Evolutionary conservation across 2,797 vertebrate species (phyloP).

Genomic region (Phoebastria nigripes): DNA sequence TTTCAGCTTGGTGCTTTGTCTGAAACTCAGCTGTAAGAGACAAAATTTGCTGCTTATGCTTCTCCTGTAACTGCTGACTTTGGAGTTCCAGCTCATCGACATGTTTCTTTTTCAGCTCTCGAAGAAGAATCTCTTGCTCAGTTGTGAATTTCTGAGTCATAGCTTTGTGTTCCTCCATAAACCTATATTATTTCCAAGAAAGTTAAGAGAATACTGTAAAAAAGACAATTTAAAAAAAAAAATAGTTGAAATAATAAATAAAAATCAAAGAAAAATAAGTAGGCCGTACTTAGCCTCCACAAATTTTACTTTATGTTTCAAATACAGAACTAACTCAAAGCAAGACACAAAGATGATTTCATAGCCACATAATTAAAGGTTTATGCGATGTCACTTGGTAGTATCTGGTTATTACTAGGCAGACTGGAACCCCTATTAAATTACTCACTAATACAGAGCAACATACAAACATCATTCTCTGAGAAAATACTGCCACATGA

Average conservation of each 20-base stretch:
- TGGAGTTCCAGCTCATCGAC: conserved; percentile 62
- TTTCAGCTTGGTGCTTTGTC: conserved; percentile 70
- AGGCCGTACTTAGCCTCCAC: background rate
- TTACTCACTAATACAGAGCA: background rate
- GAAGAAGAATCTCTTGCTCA: conserved; percentile 77
- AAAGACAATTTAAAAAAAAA: background rate
- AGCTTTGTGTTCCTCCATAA: conserved; percentile 77
- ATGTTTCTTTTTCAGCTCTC: conserved; percentile 73
- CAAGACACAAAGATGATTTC: background rate
- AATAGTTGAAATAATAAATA: background rate
- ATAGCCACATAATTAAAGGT: background rate
- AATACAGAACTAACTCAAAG: background rate
- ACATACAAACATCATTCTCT: background rate
- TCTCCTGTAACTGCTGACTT: conserved; percentile 56
- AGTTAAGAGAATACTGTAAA: background rate
- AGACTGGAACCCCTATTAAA: background rate
- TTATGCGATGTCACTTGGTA: background rate
- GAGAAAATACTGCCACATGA: background rate
- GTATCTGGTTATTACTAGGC: background rate
- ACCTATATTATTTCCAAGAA: conserved; percentile 70
- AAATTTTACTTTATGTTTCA: background rate
- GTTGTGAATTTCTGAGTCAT: conserved; percentile 71
- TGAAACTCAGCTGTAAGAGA: conserved; percentile 61
- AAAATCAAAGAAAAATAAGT: background rate
- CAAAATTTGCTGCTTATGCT: conserved; percentile 53